Evolutionary conservation across 2,888 invertebrate species (phyloP).

Genomic region (Pachycephus smyrnensis): DNA sequence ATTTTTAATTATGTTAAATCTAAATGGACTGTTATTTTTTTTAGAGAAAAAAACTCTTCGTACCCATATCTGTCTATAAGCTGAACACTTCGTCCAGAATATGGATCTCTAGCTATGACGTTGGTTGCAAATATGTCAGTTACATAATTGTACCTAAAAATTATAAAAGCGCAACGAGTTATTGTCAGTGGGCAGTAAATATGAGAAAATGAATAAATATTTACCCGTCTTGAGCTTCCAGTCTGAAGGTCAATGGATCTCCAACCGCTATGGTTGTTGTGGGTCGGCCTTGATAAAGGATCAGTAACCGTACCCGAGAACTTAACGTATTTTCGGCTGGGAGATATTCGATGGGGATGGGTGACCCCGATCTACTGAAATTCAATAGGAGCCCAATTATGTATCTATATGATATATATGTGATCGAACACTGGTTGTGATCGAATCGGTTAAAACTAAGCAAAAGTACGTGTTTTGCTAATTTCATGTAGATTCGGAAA

Average conservation of each 20-base stretch:
- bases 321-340: conserved; percentile 93
- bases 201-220: conserved; percentile 1
- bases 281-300: conserved; percentile 89
- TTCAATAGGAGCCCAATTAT: background rate
- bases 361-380: conserved; percentile 83
- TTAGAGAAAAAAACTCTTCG: conserved; percentile 42
- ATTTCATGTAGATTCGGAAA: background rate
- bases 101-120: conserved; percentile 92
- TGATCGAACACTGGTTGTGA: background rate
- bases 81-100: conserved; percentile 90
- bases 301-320: conserved; percentile 86
- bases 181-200: background rate
- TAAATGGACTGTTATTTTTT: background rate
- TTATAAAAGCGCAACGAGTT: background rate
- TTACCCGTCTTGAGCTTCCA: conserved; percentile 87
- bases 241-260: conserved; percentile 88
- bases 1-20: background rate
- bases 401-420: background rate
- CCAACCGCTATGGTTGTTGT: conserved; percentile 95
- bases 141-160: conserved; percentile 77
- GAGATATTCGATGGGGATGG: conserved; percentile 91
- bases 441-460: background rate
- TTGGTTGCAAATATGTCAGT: conserved; percentile 94
- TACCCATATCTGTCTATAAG: conserved; percentile 91
- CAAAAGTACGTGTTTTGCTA: background rate